A percentile compares a stretch with the other conserved stretches of the same genome.
Evolutionary conservation across 2,888 invertebrate genomes (phyloP).

Genomic region (Aleiodes testaceus): DNA sequence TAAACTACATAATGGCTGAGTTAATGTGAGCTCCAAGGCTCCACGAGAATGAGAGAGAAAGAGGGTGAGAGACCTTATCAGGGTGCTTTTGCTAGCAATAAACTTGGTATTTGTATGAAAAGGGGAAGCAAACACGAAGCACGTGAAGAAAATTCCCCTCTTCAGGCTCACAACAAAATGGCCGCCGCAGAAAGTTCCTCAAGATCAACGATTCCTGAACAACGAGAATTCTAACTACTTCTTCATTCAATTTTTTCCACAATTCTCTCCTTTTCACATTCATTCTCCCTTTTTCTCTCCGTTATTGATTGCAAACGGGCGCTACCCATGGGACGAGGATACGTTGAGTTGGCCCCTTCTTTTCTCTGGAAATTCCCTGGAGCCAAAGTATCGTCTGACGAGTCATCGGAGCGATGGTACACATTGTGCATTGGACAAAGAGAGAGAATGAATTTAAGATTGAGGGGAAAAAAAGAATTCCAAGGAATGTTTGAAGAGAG

Average conservation of each 20-base stretch:
- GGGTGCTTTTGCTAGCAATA: slow-evolving; percentile 40
- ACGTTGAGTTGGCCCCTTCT: background rate
- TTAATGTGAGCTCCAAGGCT: slow-evolving; percentile 40
- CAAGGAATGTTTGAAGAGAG: too few species aligned
- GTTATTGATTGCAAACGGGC: slow-evolving; percentile 46
- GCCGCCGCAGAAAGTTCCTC: background rate
- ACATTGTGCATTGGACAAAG: slow-evolving; percentile 11
- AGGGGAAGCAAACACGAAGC: background rate
- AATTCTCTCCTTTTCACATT: background rate
- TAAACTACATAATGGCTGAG: slow-evolving; percentile 54
- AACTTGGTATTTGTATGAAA: slow-evolving; percentile 21
- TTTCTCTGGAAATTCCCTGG: slow-evolving; percentile 17
- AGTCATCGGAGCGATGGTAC: slow-evolving; percentile 1
- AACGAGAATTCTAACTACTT: slow-evolving; percentile 40
- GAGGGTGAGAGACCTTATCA: slow-evolving; percentile 33
- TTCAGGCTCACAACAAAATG: too few species aligned
- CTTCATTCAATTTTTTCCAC: slow-evolving; percentile 26
- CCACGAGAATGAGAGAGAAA: slow-evolving; percentile 2
- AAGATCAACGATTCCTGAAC: slow-evolving; percentile 9
- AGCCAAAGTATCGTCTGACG: slow-evolving; percentile 5
- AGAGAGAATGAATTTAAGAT: slow-evolving; percentile 23
- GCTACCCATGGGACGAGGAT: slow-evolving; percentile 41
- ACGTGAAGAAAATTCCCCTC: too few species aligned
- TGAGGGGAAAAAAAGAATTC: background rate
- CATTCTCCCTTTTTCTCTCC: slow-evolving; percentile 30